Evolutionary conservation across 2,797 vertebrate species (phyloP), one percentile per base, ranked within the genome.

Genomic region (Sternotherus odoratus): DNA sequence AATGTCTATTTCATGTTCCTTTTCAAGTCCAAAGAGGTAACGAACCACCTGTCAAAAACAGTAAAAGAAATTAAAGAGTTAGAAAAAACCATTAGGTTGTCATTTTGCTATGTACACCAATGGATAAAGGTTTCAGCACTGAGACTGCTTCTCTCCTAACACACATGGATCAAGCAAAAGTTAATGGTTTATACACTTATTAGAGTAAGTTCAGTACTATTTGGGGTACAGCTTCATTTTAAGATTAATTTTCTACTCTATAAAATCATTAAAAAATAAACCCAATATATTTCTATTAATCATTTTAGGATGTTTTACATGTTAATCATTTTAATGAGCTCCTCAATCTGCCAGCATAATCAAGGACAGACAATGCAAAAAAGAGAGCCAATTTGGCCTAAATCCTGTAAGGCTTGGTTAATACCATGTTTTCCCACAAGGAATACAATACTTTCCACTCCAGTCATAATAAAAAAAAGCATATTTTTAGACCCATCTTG

Each of bases 1-100:
- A 98, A 99, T 98, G 96, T 99, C 99, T 96, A 99, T 95, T 66
- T 97, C 97, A 33, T 98, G 98, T 90, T 99, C 99, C 97, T 98
- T 98, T 96, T 98, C 98, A 94, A 98, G 94, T n/a, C 97, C 96
- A 98, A 99, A 97, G 98, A 99, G 98, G 97, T 98, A 98, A 93
- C 94, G 98, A 98, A 99, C 98, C 97, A 99, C 99, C 99, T 99
- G 98, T 93, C 87, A 98, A 97, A 95, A 97, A 54, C 72, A 90
- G 96, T 74, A 97, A 97, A 97, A 91, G 90, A 86, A 93, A 13
- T 89, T 77, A 91, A 95, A 85, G 83, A 96, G 87, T 69, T 95
- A 91, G 90, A 77, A 39, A 10, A 66, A 92, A 82, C 21, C 81
- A 48, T 8, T 74, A 43, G 57, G 0, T 21, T 91, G 93, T 53